phyloP scores from a whole-genome alignment of 2,888 invertebrate genomes.

The Zygogramma bicolorata region DNA sequence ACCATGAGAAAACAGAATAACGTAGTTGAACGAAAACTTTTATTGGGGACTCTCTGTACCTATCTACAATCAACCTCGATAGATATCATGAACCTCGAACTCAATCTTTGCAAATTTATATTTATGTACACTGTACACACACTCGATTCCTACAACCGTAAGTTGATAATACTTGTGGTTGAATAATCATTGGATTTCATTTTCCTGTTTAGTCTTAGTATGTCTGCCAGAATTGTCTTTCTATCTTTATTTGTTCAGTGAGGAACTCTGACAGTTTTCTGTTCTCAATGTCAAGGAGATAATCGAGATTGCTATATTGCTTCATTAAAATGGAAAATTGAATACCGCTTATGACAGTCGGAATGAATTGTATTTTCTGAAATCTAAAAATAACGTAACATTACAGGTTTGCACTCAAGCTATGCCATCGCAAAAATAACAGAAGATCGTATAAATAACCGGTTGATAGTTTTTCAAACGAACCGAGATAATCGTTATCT shows the following conservation, averaged over 20 bases:
- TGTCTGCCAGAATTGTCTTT: background rate
- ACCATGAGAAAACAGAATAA: too few species aligned
- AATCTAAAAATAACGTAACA: background rate
- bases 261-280: background rate
- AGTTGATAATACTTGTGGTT: background rate
- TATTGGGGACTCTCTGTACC: background rate
- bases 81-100: background rate
- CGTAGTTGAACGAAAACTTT: too few species aligned
- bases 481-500: slow-evolving; percentile 23
- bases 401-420: background rate
- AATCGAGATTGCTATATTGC: background rate
- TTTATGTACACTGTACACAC: background rate
- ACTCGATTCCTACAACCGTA: background rate
- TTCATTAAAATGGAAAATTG: background rate
- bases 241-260: background rate
- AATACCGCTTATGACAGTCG: background rate
- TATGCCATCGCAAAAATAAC: background rate
- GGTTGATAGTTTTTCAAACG: slow-evolving; percentile 67
- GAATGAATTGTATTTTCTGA: slow-evolving; percentile 7
- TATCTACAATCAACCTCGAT: background rate
- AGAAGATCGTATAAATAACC: background rate
- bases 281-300: background rate
- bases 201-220: background rate
- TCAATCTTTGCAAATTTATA: background rate
- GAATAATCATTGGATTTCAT: background rate